phyloP scores from a whole-genome alignment of 2,797 vertebrate genomes.

The Crotalus adamanteus region DNA sequence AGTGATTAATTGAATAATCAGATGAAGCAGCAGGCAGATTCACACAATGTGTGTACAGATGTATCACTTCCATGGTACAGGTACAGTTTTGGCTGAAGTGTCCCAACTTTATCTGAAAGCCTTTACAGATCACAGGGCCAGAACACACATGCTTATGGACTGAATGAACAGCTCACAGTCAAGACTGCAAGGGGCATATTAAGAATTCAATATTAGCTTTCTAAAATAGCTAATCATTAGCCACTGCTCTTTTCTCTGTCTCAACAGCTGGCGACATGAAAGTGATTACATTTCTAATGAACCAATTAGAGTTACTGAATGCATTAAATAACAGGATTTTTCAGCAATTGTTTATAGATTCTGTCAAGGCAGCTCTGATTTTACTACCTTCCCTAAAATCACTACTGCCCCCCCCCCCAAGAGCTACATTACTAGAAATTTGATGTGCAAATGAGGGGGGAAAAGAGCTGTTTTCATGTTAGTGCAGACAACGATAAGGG shows the following conservation, averaged over 20 bases:
- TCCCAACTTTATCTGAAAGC: conserved; percentile 47
- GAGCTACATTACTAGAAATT: not conserved
- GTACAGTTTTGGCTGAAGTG: conserved; percentile 29
- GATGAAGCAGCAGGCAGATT: conserved; percentile 28
- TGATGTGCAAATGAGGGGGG: conserved; percentile 32
- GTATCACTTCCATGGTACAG: conserved; percentile 31
- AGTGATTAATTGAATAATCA: conserved; percentile 13
- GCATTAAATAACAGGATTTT: conserved; percentile 74
- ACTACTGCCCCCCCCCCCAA: not conserved
- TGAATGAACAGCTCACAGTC: conserved; percentile 66
- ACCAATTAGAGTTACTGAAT: conserved; percentile 70
- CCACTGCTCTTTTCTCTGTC: conserved; percentile 72
- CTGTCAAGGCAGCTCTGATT: conserved; percentile 63
- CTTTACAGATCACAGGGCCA: conserved; percentile 55
- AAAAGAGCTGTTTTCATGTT: conserved; percentile 51
- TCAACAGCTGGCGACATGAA: conserved; percentile 76
- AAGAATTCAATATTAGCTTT: conserved; percentile 79
- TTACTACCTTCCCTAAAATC: not conserved
- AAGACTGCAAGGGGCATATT: conserved; percentile 71
- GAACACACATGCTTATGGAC: conserved; percentile 63
- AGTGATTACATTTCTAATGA: conserved; percentile 75
- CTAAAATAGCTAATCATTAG: conserved; percentile 81
- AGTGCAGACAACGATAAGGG: conserved; percentile 61
- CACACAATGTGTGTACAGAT: not conserved
- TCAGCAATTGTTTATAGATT: conserved; percentile 76